Base-by-base conservation (phyloP, 2,888 invertebrate genomes). In the Blera fallax region DNA sequence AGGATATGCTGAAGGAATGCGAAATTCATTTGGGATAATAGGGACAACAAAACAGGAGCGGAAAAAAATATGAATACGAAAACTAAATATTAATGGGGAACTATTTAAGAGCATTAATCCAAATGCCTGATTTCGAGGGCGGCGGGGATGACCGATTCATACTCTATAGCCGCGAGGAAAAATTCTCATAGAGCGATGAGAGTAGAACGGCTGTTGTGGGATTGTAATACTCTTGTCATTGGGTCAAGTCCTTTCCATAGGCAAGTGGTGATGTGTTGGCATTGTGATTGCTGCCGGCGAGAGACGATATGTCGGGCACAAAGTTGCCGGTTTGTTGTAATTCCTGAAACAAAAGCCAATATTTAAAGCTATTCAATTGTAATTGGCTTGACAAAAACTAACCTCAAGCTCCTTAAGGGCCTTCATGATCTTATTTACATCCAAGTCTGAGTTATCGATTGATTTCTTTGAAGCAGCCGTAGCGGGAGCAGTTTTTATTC, bases 371-470 rank as follows among this genome's bases (percentile, higher is more conserved):
- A 27, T 37, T 10, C 0, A 16, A n/a, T 45, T 29, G 11, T 6
- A 11, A 18, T 29, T 18, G 2, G 34, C 11, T 32, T 8, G 21
- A 1, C 6, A 14, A 6, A n/a, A 48, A 78, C 87, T 77, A 88
- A 89, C 93, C 87, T 93, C 93, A 50, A 93, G 89, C 56, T 92
- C 93, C 87, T 93, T 93, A 48, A 93, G 89, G 73, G 92, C 91
- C 79, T 92, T 93, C 92, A 93, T 93, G 18, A 93, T 92, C 88
- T 92, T 92, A 77, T 91, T 92, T 50, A 93, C 92, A 87, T 93
- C 93, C 56, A 90, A 87, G 56, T 89, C 90, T n/a, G 87, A 74
- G 52, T 45, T 72, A 21, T 84, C 80, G 3, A 76, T 60, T 21
- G 65, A 45, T 70, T 83, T 83, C 87, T 90, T 89, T 56, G 87